Base-by-base conservation (phyloP, 2,888 invertebrate genomes). In the Celastrina argiolus region DNA sequence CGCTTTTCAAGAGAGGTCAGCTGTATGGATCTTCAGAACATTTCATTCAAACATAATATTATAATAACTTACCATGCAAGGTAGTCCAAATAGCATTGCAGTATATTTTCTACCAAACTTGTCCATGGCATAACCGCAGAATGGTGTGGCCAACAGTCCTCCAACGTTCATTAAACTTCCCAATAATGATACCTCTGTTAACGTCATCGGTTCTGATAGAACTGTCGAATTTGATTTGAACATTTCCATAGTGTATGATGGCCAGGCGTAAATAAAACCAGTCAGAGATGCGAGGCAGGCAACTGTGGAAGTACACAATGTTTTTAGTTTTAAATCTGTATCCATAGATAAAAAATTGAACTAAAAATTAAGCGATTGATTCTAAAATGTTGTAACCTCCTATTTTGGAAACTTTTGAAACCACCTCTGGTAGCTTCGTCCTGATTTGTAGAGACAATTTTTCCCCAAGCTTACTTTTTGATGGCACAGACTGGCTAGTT, bases 221-320 rank as follows among this genome's bases (percentile, higher is more conserved):
- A 86, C 78, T 0, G 90, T 89, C 7, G 74, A 75, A 66, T 90
- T 89, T 1, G 89, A 86, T 4, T 68, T 71, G 69, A 89, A 89
- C 63, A 80, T 78, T 2, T 77, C 80, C n/a, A 83, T 74, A 0
- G 87, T 88, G 68, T 81, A 85, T 0, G 90, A 90, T 0, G 90
- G 89, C 90, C 90, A 90, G 0, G 88, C 84, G 68, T 78, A 78
- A 2, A 88, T 72, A 61, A 85, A 82, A 0, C 90, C 90, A 0
- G 88, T 85, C 12, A 87, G 78, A 10, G 77, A 73, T 14, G 82
- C 82, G 65, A 87, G 74, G 66, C 81, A 84, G 22, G 82, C 82
- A 64, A 89, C 89, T 88, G 81, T 69, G 74, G 64, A 31, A 65
- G 56, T 34, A n/a, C n/a, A n/a, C n/a, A n/a, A n/a, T n/a, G n/a